Conservation (phyloP, 2,797 vertebrate species). For the Galaxias olidus region DNA sequence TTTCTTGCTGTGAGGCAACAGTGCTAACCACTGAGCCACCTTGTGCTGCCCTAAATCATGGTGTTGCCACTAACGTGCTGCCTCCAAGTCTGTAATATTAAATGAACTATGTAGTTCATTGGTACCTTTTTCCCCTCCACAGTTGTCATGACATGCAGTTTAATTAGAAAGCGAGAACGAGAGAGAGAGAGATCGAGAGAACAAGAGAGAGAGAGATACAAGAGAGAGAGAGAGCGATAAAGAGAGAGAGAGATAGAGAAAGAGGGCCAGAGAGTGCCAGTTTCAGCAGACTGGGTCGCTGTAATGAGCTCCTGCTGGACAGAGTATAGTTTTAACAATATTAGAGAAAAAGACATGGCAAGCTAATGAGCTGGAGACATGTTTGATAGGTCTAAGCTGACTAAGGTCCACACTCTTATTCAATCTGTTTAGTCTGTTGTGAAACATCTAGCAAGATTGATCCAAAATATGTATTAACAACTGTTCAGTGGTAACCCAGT, state of each 20-base stretch:
- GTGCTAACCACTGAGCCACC: too few species aligned
- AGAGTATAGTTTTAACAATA: conserved; percentile 49
- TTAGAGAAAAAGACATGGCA: conserved; percentile 22
- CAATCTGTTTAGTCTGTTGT: too few species aligned
- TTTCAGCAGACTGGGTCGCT: not conserved
- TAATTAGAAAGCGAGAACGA: not conserved
- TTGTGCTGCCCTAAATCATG: too few species aligned
- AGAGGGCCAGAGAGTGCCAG: not conserved
- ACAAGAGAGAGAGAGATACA: not conserved
- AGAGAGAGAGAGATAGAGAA: conserved; percentile 2
- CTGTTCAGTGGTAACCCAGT: too few species aligned
- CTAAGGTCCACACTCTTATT: not conserved
- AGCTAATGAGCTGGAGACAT: conserved; percentile 46
- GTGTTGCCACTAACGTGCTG: too few species aligned
- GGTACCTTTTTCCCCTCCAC: too few species aligned
- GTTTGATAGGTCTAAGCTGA: conserved; percentile 42
- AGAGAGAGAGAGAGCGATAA: conserved; percentile 7
- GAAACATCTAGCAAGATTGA: too few species aligned
- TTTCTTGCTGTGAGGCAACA: too few species aligned
- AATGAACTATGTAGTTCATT: too few species aligned
- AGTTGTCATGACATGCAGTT: too few species aligned
- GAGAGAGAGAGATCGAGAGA: not conserved
- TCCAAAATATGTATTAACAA: too few species aligned
- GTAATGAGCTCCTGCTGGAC: conserved; percentile 38
- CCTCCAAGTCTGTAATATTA: too few species aligned